phyloP scores from a whole-genome alignment of 2,888 invertebrate genomes.

The Acanthosepion esculentum region DNA sequence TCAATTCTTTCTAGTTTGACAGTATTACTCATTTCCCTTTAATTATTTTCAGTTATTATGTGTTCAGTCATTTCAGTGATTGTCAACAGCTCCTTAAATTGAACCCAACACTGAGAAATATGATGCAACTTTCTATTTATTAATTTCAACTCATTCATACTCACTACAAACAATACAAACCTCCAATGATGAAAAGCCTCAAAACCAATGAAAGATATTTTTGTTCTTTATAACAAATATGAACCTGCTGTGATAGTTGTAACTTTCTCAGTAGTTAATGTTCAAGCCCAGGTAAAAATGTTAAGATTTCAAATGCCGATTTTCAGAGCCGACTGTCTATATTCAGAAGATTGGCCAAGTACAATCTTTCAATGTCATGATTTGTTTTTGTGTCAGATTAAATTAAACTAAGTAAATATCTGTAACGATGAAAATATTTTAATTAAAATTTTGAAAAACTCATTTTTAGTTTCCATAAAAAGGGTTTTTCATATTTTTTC shows the following conservation, averaged over 20 bases:
- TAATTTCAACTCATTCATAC: neutral
- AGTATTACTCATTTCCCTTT: neutral
- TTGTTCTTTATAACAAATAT: too few species aligned
- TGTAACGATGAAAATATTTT: too few species aligned
- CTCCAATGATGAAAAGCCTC: neutral
- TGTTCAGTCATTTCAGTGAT: neutral
- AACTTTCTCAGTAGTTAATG: neutral
- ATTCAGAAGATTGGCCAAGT: neutral
- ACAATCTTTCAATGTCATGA: neutral
- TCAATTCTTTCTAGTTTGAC: neutral
- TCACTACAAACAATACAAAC: neutral
- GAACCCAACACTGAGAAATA: neutral
- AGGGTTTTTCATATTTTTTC: too few species aligned
- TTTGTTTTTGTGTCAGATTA: neutral
- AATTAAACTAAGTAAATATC: neutral
- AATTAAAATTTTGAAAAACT: too few species aligned
- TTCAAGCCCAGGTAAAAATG: too few species aligned
- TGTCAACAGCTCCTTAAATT: neutral
- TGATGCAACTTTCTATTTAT: neutral
- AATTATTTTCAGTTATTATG: neutral
- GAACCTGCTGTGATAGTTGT: neutral
- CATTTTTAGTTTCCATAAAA: too few species aligned
- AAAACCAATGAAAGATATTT: neutral
- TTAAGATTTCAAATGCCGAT: neutral
- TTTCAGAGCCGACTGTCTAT: neutral